A percentile compares a stretch with the other conserved stretches of the same genome.
Evolutionary conservation across 37 sponge, comb jelly and placozoan species (phyloP).

Genomic region (Agelas oroides): DNA sequence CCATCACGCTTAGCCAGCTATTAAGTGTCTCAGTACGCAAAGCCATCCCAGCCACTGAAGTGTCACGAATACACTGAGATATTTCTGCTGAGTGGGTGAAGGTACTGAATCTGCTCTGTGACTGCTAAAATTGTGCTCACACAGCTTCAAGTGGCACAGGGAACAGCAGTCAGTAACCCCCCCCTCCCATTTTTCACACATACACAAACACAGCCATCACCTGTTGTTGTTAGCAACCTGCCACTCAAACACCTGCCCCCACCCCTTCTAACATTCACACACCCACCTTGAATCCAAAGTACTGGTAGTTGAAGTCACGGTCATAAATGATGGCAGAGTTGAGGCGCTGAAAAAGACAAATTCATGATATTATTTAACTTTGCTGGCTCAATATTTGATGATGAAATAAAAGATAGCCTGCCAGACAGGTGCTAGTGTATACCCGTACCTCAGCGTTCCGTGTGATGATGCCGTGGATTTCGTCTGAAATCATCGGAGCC

Average conservation of each 20-base stretch:
- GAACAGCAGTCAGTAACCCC: constrained; percentile 31
- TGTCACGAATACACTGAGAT: not conserved
- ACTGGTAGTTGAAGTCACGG: constrained; percentile 91
- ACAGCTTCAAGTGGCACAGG: not conserved
- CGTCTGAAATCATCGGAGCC: constrained; percentile 91
- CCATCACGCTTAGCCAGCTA: not conserved
- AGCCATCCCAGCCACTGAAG: constrained; percentile 15
- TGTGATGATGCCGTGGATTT: constrained; percentile 75
- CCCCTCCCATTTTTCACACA: not conserved
- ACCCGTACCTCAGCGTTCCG: constrained; percentile 77
- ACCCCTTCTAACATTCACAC: too few species aligned
- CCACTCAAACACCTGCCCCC: too few species aligned
- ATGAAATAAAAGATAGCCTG: not conserved
- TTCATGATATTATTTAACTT: not conserved
- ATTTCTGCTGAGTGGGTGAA: constrained; percentile 14
- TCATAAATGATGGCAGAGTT: constrained; percentile 97
- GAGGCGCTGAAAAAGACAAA: constrained; percentile 56
- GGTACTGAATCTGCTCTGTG: constrained; percentile 24
- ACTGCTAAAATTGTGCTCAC: constrained; percentile 34
- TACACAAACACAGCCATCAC: too few species aligned
- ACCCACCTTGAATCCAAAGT: constrained; percentile 97
- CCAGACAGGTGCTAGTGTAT: not conserved
- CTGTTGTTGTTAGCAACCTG: too few species aligned
- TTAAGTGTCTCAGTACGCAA: constrained; percentile 54
- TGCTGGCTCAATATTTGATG: not conserved